Evolutionary conservation across 2,797 vertebrate genomes (phyloP), one percentile per base, ranked within the genome.

Genomic region (Menidia menidia): DNA sequence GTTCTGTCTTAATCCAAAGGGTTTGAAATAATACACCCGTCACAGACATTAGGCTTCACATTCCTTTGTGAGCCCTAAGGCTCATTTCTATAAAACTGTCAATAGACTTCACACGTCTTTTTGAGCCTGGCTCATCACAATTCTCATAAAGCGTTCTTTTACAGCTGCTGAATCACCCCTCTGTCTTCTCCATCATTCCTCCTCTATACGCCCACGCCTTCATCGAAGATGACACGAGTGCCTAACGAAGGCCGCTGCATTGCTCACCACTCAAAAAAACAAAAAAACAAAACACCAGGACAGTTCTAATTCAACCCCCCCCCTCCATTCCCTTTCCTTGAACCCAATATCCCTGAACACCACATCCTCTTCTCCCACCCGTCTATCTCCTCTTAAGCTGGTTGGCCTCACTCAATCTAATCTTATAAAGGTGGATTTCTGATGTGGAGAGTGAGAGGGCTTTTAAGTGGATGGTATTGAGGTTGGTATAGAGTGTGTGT

Each of bases 361-460:
- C 60, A 62, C 65, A 48, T 60, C 64, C 71, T 61, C 57, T 25
- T 48, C 60, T 50, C 18, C 63, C 12, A 33, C 57, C 44, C 61
- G 64, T 53, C 73, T 31, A 53, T 78, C 81, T 77, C 72, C 62
- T 71, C 71, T 6, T 6, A 0, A 58, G 43, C 84, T 80, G 69
- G 44, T 70, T 70, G 57, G 7, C 77, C 76, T 84, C 78, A 53
- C 77, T 74, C 74, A n/a, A 86, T 88, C 80, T 92, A 94, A 94
- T 93, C 89, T 91, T 72, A 90, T 93, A 88, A 92, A 86, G 79
- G 88, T 91, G 84, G 92, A 92, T 93, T 88, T 91, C 81, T 90
- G 86, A 91, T 92, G 76, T 16, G 77, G 70, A 60, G 75, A 78
- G 85, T 80, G 84, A 84, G 83, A 84, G 78, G 77, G 90, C 89